phyloP scores from a whole-genome alignment of 2,113 vertebrate species.

The Plestiodon gilberti region DNA sequence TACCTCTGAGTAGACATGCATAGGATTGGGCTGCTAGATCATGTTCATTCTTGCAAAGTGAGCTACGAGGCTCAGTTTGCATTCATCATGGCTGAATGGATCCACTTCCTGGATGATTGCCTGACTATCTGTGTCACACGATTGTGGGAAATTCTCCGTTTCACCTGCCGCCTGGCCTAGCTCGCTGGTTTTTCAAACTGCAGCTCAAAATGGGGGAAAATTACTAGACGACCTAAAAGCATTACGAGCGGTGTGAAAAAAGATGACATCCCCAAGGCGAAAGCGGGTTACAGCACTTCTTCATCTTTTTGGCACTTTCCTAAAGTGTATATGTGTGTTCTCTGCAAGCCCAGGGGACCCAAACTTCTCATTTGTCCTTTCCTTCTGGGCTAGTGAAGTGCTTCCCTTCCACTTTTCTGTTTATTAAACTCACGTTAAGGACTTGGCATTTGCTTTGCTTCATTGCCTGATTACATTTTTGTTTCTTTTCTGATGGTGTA shows the following conservation, averaged over 20 bases:
- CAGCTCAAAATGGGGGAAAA: neutral
- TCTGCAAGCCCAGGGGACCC: conserved; percentile 3
- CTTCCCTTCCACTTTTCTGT: conserved; percentile 34
- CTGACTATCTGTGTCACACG: neutral
- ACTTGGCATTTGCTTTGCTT: neutral
- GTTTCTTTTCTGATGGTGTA: neutral
- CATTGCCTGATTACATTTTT: neutral
- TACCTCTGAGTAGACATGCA: no score
- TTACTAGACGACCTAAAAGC: accelerated
- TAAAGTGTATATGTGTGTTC: conserved; percentile 4
- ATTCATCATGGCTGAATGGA: accelerated
- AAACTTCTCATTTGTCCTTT: conserved; percentile 41
- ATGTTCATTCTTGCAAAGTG: no score
- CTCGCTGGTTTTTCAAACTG: neutral
- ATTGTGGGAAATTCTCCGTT: neutral
- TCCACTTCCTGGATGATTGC: neutral
- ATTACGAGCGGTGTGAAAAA: neutral
- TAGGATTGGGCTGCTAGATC: no score
- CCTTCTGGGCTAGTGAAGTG: conserved; percentile 18
- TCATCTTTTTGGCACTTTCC: neutral
- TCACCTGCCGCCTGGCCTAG: neutral
- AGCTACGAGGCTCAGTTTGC: no score
- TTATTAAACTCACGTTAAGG: conserved; percentile 22
- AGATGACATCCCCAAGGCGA: neutral
- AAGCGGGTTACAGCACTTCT: neutral